phyloP scores from a whole-genome alignment of 2,888 invertebrate species.

The Phalera bucephala region DNA sequence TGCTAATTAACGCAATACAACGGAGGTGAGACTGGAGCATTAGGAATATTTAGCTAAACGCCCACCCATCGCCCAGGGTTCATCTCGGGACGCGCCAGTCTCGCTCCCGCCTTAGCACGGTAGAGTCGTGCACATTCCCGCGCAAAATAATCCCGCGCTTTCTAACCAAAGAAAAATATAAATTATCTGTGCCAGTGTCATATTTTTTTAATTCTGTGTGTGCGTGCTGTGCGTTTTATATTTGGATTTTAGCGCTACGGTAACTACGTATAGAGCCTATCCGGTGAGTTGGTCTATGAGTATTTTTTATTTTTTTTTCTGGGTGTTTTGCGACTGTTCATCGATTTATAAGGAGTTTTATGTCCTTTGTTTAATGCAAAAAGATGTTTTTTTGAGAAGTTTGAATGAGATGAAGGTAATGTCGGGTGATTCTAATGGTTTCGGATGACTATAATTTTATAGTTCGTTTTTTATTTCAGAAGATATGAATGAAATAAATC shows the following conservation, averaged over 20 bases:
- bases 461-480: too few relatives aligned
- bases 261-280: slow-evolving; percentile 8
- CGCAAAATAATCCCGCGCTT: slow-evolving; percentile 31
- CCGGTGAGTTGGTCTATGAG: slow-evolving; percentile 21
- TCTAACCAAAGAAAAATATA: too few relatives aligned
- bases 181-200: slow-evolving; percentile 23
- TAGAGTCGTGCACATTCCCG: slow-evolving; percentile 17
- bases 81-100: slow-evolving; percentile 19
- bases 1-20: too few relatives aligned
- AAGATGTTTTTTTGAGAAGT: slow-evolving; percentile 3
- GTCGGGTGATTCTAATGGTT: too few relatives aligned
- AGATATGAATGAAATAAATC: too few relatives aligned
- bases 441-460: too few relatives aligned
- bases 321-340: slow-evolving; percentile 9
- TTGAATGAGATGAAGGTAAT: neutral
- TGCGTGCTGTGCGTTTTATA: slow-evolving; percentile 17
- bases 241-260: slow-evolving; percentile 30
- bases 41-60: neutral
- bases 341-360: slow-evolving; percentile 13
- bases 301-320: too few relatives aligned
- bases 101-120: slow-evolving; percentile 22
- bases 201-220: slow-evolving; percentile 8
- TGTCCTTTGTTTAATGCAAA: slow-evolving; percentile 10
- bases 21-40: too few relatives aligned
- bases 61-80: slow-evolving; percentile 5